phyloP scores from a whole-genome alignment of 1,140 invertebrate genomes.

The Saxidomus purpurata region DNA sequence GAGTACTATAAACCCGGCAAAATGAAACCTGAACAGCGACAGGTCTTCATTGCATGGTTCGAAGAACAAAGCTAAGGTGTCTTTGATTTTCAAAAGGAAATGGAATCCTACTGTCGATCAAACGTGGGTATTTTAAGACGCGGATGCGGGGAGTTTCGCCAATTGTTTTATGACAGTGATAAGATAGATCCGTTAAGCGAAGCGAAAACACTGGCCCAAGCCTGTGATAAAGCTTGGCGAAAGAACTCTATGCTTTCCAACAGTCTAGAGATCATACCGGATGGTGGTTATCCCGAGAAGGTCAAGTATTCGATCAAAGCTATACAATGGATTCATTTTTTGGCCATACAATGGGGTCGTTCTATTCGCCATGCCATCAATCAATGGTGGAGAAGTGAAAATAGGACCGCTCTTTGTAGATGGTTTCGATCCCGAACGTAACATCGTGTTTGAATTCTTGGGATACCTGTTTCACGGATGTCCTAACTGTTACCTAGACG shows the following conservation, averaged over 20 bases:
- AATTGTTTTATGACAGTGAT: conserved; percentile 31
- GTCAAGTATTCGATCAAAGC: neutral
- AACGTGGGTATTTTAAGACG: conserved; percentile 66
- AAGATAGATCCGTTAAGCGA: neutral
- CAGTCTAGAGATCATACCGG: neutral
- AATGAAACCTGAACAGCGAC: neutral
- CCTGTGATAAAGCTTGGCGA: conserved; percentile 19
- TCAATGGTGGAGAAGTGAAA: conserved; percentile 16
- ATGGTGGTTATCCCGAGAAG: conserved; percentile 8
- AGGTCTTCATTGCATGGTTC: neutral
- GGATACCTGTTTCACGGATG: conserved; percentile 13
- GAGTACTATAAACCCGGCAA: neutral
- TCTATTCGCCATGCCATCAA: conserved; percentile 9
- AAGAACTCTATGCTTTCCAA: conserved; percentile 6
- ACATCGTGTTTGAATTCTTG: conserved; percentile 15
- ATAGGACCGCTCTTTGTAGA: conserved; percentile 26
- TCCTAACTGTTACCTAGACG: neutral
- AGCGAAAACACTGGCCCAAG: conserved; percentile 1
- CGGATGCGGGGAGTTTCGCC: conserved; percentile 61
- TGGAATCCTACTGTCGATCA: conserved; percentile 56
- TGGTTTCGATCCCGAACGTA: neutral
- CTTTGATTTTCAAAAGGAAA: conserved; percentile 65
- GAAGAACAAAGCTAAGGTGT: neutral
- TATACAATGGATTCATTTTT: neutral
- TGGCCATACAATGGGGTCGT: neutral